A percentile compares a stretch with the other conserved stretches of the same genome.
These are phyloP conservation scores for Pararge aegeria DNA, from an alignment of 1,140 invertebrate genomes.

Conservation along the genomic window DNA sequence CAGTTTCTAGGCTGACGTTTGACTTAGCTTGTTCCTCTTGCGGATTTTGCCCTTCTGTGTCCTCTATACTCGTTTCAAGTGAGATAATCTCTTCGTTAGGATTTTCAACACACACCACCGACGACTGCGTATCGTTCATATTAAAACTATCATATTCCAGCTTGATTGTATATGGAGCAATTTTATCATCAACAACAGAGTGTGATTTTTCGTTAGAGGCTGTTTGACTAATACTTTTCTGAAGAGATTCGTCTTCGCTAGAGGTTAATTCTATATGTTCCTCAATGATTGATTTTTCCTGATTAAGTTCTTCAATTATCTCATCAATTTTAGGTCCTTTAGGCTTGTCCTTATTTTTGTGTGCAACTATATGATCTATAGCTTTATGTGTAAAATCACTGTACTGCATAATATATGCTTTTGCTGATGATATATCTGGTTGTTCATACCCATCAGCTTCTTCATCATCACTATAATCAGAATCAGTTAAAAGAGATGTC, in stretches of 20 bases:
- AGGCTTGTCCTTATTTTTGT: slow-evolving; percentile 49
- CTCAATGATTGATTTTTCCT: slow-evolving; percentile 58
- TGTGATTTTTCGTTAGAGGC: neutral
- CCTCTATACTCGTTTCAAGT: slow-evolving; percentile 50
- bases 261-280: slow-evolving; percentile 54
- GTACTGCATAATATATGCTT: slow-evolving; percentile 86
- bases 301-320: slow-evolving; percentile 61
- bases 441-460: slow-evolving; percentile 51
- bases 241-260: slow-evolving; percentile 45
- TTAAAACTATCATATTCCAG: slow-evolving; percentile 16
- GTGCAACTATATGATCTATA: slow-evolving; percentile 81
- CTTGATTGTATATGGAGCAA: neutral
- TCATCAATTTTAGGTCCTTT: slow-evolving; percentile 53
- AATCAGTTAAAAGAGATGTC: slow-evolving; percentile 59
- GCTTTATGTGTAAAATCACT: slow-evolving; percentile 86
- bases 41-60: slow-evolving; percentile 18
- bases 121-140: slow-evolving; percentile 46
- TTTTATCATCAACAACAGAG: neutral
- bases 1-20: neutral
- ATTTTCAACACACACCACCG: slow-evolving; percentile 52
- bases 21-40: neutral
- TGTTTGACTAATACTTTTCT: neutral
- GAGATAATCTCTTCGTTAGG: slow-evolving; percentile 36
- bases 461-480: slow-evolving; percentile 54
- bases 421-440: slow-evolving; percentile 67